Percentiles rank a stretch among this genome's conserved stretches.
Evolutionary conservation across 2,113 vertebrate species (phyloP).

Genomic region (Sphyrna mokarran): DNA sequence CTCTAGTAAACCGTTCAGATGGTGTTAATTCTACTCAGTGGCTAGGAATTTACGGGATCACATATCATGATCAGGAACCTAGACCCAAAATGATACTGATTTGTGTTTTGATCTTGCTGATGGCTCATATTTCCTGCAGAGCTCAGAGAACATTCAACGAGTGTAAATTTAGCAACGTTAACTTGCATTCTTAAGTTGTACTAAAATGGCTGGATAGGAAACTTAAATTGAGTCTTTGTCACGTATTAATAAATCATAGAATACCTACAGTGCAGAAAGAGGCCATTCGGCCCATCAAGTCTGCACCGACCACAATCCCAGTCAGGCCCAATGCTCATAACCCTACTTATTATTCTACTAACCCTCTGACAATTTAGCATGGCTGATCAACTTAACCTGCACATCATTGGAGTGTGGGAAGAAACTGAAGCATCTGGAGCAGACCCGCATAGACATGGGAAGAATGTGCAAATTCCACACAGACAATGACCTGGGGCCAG

Average conservation of each 20-base stretch:
- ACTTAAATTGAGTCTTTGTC: not conserved
- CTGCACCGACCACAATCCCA: too few species aligned
- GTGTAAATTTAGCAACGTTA: not conserved
- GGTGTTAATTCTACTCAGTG: not conserved
- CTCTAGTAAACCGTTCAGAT: not conserved
- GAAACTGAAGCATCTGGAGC: too few species aligned
- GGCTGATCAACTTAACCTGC: too few species aligned
- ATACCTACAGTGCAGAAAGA: too few species aligned
- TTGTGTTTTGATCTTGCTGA: not conserved
- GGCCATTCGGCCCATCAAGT: too few species aligned
- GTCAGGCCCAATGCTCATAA: too few species aligned
- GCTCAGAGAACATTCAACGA: not conserved
- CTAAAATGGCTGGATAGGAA: not conserved
- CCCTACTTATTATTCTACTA: too few species aligned
- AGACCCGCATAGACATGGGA: too few species aligned
- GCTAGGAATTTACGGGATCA: not conserved
- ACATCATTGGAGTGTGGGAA: too few species aligned
- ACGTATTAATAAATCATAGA: not conserved
- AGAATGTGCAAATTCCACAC: too few species aligned
- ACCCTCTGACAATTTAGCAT: too few species aligned
- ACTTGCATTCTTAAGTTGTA: not conserved
- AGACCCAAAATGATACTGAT: not conserved
- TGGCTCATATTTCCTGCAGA: not conserved
- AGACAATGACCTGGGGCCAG: too few species aligned
- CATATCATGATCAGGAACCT: not conserved